Percentiles rank a stretch among this genome's conserved stretches.
Evolutionary conservation across 2,888 invertebrate species (phyloP).

Genomic region (Volucella inanis): DNA sequence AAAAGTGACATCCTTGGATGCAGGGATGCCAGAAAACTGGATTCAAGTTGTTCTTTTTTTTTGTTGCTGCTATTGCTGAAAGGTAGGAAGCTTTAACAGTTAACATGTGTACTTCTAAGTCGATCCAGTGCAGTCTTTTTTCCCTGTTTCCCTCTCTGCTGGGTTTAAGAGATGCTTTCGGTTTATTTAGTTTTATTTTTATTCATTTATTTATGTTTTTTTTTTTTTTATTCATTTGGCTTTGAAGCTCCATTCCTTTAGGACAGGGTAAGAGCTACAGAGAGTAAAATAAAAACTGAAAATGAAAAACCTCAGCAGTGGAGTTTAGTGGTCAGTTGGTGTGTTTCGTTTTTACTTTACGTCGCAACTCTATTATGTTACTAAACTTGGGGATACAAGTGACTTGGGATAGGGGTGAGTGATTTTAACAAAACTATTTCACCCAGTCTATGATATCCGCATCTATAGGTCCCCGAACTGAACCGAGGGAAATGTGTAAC

Average conservation of each 20-base stretch:
- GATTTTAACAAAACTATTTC: slow-evolving; percentile 47
- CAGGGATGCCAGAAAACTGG: slow-evolving; percentile 18
- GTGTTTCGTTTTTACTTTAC: not conserved
- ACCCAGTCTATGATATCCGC: slow-evolving; percentile 35
- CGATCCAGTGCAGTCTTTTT: slow-evolving; percentile 28
- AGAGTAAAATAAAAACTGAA: not conserved
- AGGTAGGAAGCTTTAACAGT: slow-evolving; percentile 41
- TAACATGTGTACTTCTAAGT: slow-evolving; percentile 68
- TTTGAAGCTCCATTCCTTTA: not conserved
- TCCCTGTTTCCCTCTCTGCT: not conserved
- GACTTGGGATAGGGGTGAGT: slow-evolving; percentile 5
- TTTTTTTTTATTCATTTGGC: not conserved
- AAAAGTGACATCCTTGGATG: slow-evolving; percentile 26
- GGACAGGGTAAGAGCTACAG: not conserved
- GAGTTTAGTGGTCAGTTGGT: slow-evolving; percentile 10
- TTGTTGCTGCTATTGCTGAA: not conserved
- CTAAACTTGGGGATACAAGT: not conserved
- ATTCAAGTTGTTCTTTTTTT: slow-evolving; percentile 24
- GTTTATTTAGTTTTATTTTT: slow-evolving; percentile 22
- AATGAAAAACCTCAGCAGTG: not conserved
- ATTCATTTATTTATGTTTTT: no score
- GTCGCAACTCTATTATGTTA: not conserved
- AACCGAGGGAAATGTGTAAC: not conserved
- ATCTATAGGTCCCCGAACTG: not conserved
- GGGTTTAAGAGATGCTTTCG: not conserved